These are phyloP conservation scores for Channallabes apus DNA, from an alignment of 2,797 vertebrate species.

Conservation along the genomic window DNA sequence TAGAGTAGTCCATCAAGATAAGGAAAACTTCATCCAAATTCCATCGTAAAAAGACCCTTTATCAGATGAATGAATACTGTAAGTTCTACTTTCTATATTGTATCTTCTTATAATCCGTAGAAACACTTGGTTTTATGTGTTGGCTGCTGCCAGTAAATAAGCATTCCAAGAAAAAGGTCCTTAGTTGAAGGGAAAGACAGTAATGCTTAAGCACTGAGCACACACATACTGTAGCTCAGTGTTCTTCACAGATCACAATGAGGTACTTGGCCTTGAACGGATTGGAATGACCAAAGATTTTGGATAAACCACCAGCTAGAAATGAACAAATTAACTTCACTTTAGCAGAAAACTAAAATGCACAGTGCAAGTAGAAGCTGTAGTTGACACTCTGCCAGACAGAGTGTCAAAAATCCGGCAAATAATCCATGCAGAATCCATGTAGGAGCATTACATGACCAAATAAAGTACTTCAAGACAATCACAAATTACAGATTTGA, in stretches of 20 bases:
- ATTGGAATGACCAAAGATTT: not conserved
- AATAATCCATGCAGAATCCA: not conserved
- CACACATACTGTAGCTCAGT: not conserved
- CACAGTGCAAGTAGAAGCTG: too few species aligned
- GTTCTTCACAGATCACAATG: not conserved
- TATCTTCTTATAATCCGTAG: not conserved
- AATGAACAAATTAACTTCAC: not conserved
- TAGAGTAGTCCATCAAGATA: not conserved
- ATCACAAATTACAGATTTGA: too few species aligned
- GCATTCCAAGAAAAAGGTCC: not conserved
- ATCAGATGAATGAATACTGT: not conserved
- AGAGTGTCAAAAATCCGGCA: not conserved
- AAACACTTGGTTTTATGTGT: not conserved
- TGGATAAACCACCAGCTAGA: not conserved
- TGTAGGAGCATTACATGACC: not conserved
- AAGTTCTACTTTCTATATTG: not conserved
- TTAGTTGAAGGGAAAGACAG: not conserved
- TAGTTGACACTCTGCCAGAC: not conserved
- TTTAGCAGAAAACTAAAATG: not conserved
- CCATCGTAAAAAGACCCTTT: not conserved
- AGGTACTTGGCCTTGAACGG: not conserved
- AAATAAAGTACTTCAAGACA: not conserved
- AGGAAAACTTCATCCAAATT: not conserved
- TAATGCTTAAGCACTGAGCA: not conserved
- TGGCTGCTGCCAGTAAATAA: not conserved